phyloP scores from a whole-genome alignment of 2,113 vertebrate species.

The Egretta garzetta region DNA sequence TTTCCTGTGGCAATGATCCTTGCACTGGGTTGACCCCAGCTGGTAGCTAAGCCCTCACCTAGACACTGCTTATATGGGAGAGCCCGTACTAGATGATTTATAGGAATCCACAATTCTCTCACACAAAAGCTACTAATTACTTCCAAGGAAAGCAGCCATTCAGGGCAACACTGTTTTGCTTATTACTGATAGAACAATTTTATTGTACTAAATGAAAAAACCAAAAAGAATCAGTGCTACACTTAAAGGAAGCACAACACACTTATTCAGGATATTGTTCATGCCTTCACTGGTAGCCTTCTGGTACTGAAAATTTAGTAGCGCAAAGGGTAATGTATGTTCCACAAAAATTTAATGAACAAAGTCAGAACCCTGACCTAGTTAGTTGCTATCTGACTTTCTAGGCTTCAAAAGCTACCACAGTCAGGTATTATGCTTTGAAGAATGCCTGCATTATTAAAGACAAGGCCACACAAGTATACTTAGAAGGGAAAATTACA shows the following conservation, averaged over 20 bases:
- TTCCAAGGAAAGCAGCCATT: background rate
- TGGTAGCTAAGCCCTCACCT: background rate
- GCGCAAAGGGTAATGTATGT: background rate
- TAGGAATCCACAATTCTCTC: background rate
- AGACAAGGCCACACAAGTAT: background rate
- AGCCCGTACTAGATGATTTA: background rate
- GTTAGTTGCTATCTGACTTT: background rate
- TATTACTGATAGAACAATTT: background rate
- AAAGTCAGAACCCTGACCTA: background rate
- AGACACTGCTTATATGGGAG: background rate
- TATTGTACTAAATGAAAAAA: background rate
- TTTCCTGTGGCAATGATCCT: background rate
- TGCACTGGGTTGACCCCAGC: background rate
- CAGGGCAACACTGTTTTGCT: background rate
- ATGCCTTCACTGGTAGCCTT: background rate
- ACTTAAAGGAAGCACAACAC: background rate
- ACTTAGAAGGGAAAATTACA: background rate
- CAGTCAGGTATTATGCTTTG: background rate
- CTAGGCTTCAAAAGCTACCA: background rate
- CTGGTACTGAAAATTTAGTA: background rate
- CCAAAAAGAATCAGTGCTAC: background rate
- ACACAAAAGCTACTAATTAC: background rate
- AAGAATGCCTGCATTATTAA: background rate
- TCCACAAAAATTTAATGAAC: background rate
- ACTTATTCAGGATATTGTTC: background rate